Conservation (phyloP, 1,140 invertebrate genomes). For the Diploscapter pachys region DNA sequence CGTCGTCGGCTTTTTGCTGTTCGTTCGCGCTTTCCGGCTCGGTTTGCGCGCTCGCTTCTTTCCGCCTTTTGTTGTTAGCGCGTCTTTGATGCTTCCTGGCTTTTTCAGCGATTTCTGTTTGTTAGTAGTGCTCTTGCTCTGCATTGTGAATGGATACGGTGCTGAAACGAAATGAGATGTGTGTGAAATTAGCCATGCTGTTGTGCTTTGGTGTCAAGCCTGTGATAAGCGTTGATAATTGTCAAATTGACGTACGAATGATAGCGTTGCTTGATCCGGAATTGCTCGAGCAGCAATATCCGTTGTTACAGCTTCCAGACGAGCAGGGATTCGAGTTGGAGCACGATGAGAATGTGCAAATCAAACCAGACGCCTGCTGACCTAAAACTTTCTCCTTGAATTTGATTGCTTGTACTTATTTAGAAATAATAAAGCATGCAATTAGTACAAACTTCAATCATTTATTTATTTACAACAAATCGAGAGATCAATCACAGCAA, state of each 20-base stretch:
- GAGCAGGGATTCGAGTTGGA: constrained; percentile 45
- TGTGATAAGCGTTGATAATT: background rate
- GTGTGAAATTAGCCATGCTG: too few relatives aligned
- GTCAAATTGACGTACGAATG: constrained; percentile 16
- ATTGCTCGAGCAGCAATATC: constrained; percentile 47
- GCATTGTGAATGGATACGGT: constrained; percentile 8
- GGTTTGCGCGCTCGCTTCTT: background rate
- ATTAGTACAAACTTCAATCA: too few relatives aligned
- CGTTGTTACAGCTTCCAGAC: constrained; percentile 56
- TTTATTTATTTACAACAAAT: too few relatives aligned
- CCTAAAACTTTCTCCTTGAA: background rate
- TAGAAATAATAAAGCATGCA: constrained; percentile 8
- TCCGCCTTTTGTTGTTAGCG: constrained; percentile 14
- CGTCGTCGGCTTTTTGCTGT: too few relatives aligned
- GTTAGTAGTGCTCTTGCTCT: constrained; percentile 19
- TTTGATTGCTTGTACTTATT: background rate
- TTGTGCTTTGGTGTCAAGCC: background rate
- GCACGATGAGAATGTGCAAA: constrained; percentile 53
- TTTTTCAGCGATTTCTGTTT: constrained; percentile 3
- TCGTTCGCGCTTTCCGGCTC: too few relatives aligned
- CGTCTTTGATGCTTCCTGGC: constrained; percentile 6
- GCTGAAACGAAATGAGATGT: too few relatives aligned
- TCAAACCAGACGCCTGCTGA: constrained; percentile 39
- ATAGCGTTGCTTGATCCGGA: constrained; percentile 15
- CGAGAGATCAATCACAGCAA: too few relatives aligned